Conservation (phyloP, 2,797 vertebrate genomes). For the Paedocypris micromegethes region DNA sequence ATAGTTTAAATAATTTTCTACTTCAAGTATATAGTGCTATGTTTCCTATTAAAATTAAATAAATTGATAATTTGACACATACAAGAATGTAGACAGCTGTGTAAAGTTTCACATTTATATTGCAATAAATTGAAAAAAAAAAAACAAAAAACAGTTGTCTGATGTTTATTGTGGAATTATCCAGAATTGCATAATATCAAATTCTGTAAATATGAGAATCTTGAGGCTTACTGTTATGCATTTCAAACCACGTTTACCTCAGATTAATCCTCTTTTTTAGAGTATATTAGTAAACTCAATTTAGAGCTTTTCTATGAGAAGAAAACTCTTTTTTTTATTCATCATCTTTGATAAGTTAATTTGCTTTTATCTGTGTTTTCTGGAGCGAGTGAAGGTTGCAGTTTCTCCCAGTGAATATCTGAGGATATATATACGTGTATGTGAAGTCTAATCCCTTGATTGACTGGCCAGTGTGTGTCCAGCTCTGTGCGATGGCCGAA, state of each 20-base stretch:
- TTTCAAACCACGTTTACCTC: slow-evolving; percentile 30
- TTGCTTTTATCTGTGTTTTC: slow-evolving; percentile 46
- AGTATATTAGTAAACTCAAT: slow-evolving; percentile 19
- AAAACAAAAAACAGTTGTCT: too few species aligned
- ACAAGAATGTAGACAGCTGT: too few species aligned
- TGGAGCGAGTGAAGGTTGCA: slow-evolving; percentile 45
- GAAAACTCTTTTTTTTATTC: slow-evolving; percentile 33
- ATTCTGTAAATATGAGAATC: slow-evolving; percentile 3
- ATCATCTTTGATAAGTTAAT: slow-evolving; percentile 48
- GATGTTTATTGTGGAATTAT: too few species aligned
- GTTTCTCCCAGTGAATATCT: slow-evolving; percentile 39
- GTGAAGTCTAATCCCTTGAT: slow-evolving; percentile 58
- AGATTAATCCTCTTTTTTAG: slow-evolving; percentile 28
- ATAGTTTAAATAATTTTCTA: too few species aligned
- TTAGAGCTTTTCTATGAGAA: slow-evolving; percentile 28
- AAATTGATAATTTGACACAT: too few species aligned
- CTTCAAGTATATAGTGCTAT: too few species aligned
- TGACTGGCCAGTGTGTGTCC: slow-evolving; percentile 80
- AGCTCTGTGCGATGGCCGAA: slow-evolving; percentile 75
- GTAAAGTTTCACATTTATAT: too few species aligned
- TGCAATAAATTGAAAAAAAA: too few species aligned
- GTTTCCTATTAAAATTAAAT: too few species aligned
- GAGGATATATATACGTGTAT: slow-evolving; percentile 34
- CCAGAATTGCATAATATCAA: not conserved
- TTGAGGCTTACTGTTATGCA: slow-evolving; percentile 4